A percentile compares a stretch with the other conserved stretches of the same genome.
These are phyloP conservation scores for Melanchra persicariae DNA, from an alignment of 2,888 invertebrate species.

Conservation along the genomic window DNA sequence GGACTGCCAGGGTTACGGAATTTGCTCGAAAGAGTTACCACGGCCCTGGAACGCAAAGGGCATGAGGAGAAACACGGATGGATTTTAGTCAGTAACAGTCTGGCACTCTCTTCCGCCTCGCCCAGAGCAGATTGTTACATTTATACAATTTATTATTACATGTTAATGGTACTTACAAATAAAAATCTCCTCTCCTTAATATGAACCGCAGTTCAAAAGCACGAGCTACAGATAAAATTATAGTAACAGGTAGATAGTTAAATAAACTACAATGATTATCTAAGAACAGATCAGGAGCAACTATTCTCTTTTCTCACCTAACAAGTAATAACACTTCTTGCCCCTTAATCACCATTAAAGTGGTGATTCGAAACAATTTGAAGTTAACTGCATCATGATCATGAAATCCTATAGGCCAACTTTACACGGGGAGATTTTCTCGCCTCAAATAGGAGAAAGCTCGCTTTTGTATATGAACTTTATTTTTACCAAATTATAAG, in stretches of 20 bases:
- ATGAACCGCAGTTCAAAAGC: background rate
- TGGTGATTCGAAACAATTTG: constrained; percentile 64
- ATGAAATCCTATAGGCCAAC: constrained; percentile 7
- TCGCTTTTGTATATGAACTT: no score
- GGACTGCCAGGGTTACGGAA: no score
- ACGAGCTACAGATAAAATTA: constrained; percentile 27
- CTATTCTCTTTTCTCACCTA: constrained; percentile 9
- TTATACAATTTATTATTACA: no score
- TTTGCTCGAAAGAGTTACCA: no score
- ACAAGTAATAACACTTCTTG: constrained; percentile 47
- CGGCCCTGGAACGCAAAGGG: no score
- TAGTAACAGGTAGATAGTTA: constrained; percentile 22
- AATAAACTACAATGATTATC: constrained; percentile 49
- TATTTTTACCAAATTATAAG: no score
- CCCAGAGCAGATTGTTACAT: no score
- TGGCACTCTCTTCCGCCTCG: no score
- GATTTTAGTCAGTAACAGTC: no score
- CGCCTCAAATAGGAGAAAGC: background rate
- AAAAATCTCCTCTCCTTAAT: background rate
- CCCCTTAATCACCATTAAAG: constrained; percentile 53
- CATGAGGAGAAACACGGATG: no score
- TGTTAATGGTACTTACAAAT: background rate
- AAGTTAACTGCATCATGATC: constrained; percentile 33
- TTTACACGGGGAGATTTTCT: constrained; percentile 8
- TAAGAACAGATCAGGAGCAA: constrained; percentile 47